These are phyloP conservation scores for Labia minor DNA, from an alignment of 2,888 invertebrate species.

Conservation along the genomic window DNA sequence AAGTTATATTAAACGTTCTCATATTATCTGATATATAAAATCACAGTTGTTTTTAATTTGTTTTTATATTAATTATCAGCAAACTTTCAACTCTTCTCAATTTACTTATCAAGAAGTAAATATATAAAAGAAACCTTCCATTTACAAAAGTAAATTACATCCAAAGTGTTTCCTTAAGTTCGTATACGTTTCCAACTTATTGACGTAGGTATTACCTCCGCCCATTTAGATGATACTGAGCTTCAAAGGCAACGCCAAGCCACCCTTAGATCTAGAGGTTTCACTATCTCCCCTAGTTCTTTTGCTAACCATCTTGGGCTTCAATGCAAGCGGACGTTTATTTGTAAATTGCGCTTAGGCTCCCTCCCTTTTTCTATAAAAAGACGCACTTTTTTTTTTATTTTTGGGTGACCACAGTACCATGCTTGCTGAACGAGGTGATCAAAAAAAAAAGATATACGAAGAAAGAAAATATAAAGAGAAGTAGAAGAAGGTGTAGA, in stretches of 20 bases:
- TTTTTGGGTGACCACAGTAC: neutral
- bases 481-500: neutral
- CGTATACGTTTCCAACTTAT: neutral
- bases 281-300: neutral
- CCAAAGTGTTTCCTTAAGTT: neutral
- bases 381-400: neutral
- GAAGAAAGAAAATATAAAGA: no score
- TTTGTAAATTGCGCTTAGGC: slow-evolving; percentile 1
- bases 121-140: no score
- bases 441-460: no score
- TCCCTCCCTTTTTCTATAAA: neutral
- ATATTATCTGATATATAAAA: no score
- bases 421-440: neutral
- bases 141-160: neutral
- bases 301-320: slow-evolving; percentile 7
- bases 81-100: no score
- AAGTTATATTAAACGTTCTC: no score
- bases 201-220: neutral
- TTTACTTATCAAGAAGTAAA: no score
- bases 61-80: no score
- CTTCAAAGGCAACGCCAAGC: neutral
- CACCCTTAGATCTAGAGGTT: neutral
- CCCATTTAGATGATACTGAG: neutral
- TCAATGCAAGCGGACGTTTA: slow-evolving; percentile 1
- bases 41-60: no score